phyloP scores from a whole-genome alignment of 2,797 vertebrate genomes.

The Molothrus aeneus region DNA sequence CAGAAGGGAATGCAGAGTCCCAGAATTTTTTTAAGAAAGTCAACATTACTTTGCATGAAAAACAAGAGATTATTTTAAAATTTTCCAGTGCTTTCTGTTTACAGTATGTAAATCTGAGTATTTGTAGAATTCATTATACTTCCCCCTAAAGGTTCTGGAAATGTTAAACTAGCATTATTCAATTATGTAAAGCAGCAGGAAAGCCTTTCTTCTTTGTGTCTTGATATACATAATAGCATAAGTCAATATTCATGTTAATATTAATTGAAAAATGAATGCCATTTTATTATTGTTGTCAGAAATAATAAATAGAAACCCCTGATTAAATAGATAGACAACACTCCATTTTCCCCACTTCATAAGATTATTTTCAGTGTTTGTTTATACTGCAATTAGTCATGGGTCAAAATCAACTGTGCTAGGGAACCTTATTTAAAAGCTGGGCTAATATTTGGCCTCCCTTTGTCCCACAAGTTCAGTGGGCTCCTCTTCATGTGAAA shows the following conservation, averaged over 20 bases:
- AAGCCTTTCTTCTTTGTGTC: constrained; percentile 25
- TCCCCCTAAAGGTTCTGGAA: constrained; percentile 44
- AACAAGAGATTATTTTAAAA: not conserved
- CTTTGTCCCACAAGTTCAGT: not conserved
- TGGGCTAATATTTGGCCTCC: not conserved
- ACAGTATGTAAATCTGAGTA: not conserved
- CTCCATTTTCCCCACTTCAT: not conserved
- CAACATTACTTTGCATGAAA: not conserved
- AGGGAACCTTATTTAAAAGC: not conserved
- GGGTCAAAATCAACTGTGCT: not conserved
- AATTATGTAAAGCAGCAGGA: constrained; percentile 58
- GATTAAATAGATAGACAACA: not conserved
- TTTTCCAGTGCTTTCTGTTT: not conserved
- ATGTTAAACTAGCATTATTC: constrained; percentile 39
- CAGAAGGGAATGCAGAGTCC: accelerated
- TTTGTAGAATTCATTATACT: constrained; percentile 44
- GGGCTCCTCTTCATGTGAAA: not conserved
- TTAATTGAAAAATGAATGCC: constrained; percentile 37
- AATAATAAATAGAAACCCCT: not conserved
- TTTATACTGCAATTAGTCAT: not conserved
- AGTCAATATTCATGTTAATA: constrained; percentile 42
- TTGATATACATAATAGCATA: constrained; percentile 28
- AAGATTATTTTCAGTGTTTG: not conserved
- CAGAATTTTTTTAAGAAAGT: not conserved
- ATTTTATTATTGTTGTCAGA: constrained; percentile 19